Evolutionary conservation across 2,113 vertebrate species (phyloP).

Genomic region (Anguilla rostrata): DNA sequence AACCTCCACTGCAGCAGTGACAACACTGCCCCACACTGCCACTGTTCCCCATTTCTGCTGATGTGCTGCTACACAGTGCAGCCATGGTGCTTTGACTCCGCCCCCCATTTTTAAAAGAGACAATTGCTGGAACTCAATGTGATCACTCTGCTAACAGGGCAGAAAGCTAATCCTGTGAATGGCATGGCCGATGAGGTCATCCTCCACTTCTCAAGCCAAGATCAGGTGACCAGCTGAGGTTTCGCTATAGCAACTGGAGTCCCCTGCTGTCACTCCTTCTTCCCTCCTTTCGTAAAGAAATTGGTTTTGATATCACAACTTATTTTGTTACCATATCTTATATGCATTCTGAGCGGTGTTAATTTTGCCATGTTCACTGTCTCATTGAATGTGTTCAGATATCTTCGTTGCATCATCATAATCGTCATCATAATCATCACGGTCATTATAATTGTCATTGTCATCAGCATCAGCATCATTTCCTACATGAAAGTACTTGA

Average conservation of each 20-base stretch:
- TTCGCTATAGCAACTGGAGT: slow-evolving; percentile 12
- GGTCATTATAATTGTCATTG: background rate
- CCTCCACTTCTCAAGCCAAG: slow-evolving; percentile 14
- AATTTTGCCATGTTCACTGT: background rate
- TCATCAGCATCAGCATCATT: background rate
- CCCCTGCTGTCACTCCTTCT: background rate
- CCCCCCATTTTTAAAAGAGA: background rate
- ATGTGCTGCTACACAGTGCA: background rate
- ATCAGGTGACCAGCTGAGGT: slow-evolving; percentile 32
- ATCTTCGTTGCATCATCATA: background rate
- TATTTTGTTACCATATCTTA: background rate
- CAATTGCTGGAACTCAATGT: slow-evolving; percentile 3
- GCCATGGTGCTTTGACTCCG: background rate
- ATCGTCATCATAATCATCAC: background rate
- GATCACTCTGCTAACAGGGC: slow-evolving; percentile 8
- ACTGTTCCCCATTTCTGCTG: background rate
- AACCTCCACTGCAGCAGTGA: background rate
- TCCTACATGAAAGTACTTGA: background rate
- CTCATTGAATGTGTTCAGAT: background rate
- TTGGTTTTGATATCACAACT: background rate
- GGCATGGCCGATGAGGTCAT: slow-evolving; percentile 33
- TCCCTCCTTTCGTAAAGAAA: background rate
- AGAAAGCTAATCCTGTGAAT: slow-evolving; percentile 31
- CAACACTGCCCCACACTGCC: background rate
- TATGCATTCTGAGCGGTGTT: background rate